Percentiles rank a stretch among this genome's conserved stretches.
Evolutionary conservation across 53 echinoderm and acorn worm species (phyloP).

Genomic region (Glandiceps talaboti): DNA sequence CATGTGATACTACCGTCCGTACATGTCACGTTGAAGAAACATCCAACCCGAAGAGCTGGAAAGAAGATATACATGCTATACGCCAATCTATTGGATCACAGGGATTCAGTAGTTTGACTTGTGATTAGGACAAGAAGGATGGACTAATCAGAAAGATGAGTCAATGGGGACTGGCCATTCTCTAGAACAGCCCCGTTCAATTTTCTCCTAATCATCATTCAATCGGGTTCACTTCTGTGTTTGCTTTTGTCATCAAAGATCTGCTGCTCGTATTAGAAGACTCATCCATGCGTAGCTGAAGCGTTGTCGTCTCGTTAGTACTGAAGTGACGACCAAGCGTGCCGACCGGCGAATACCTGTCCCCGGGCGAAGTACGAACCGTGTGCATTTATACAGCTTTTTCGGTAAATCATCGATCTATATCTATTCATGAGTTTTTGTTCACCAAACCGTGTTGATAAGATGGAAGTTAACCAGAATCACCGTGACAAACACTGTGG

Average conservation of each 20-base stretch:
- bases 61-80: too few species aligned
- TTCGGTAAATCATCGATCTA: too few species aligned
- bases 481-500: background rate
- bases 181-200: background rate
- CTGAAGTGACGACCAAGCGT: background rate
- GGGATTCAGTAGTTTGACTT: too few species aligned
- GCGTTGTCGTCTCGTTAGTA: background rate
- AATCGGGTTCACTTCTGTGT: background rate
- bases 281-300: background rate
- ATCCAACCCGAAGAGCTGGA: too few species aligned
- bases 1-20: too few species aligned
- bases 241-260: background rate
- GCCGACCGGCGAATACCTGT: too few species aligned
- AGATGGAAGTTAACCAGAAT: background rate
- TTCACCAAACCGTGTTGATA: background rate
- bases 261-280: background rate
- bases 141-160: background rate
- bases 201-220: background rate
- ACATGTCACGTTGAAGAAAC: too few species aligned
- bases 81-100: too few species aligned
- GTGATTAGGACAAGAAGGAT: background rate
- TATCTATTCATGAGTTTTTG: background rate
- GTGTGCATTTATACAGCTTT: too few species aligned
- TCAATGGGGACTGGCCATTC: background rate
- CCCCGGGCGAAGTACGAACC: too few species aligned